These are phyloP conservation scores for Limanda limanda DNA, from an alignment of 2,113 vertebrate species.

Conservation along the genomic window DNA sequence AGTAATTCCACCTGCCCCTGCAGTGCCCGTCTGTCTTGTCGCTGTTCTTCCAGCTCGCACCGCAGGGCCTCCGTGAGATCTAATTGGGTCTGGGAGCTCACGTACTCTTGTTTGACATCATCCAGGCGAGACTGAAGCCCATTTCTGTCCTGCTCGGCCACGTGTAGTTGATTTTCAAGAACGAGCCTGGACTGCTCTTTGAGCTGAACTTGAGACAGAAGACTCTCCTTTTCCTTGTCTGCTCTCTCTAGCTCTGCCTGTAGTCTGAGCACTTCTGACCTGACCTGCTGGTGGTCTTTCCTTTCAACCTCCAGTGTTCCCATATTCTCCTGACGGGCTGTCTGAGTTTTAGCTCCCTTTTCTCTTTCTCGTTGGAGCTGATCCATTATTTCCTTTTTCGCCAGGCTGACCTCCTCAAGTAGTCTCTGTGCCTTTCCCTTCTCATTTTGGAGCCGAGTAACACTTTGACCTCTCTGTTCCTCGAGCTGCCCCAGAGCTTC, in stretches of 20 bases:
- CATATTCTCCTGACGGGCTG: slow-evolving; percentile 34
- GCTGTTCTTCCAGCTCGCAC: slow-evolving; percentile 40
- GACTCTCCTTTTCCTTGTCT: slow-evolving; percentile 34
- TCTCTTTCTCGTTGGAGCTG: slow-evolving; percentile 54
- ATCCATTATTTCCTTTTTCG: slow-evolving; percentile 46
- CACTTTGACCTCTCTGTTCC: slow-evolving; percentile 51
- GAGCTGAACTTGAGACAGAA: slow-evolving; percentile 61
- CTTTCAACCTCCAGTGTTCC: slow-evolving; percentile 50
- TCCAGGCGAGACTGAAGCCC: slow-evolving; percentile 44
- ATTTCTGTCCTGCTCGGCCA: slow-evolving; percentile 36
- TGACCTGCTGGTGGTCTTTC: slow-evolving; percentile 56
- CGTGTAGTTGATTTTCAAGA: slow-evolving; percentile 40
- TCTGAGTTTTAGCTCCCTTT: slow-evolving; percentile 50
- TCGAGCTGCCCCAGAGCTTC: slow-evolving; percentile 56
- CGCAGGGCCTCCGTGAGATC: slow-evolving; percentile 29
- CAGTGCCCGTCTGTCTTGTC: slow-evolving; percentile 46
- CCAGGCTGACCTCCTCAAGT: slow-evolving; percentile 55
- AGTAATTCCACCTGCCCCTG: slow-evolving; percentile 58
- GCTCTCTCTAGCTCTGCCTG: slow-evolving; percentile 46
- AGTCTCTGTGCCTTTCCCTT: slow-evolving; percentile 39
- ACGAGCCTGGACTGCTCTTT: slow-evolving; percentile 30
- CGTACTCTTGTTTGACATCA: slow-evolving; percentile 28
- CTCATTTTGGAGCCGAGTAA: slow-evolving; percentile 48
- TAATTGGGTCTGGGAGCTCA: slow-evolving; percentile 48
- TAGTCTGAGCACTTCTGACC: slow-evolving; percentile 46